A percentile compares a stretch with the other conserved stretches of the same genome.
Evolutionary conservation across 2,888 invertebrate genomes (phyloP).

Genomic region (Dioctria rufipes): DNA sequence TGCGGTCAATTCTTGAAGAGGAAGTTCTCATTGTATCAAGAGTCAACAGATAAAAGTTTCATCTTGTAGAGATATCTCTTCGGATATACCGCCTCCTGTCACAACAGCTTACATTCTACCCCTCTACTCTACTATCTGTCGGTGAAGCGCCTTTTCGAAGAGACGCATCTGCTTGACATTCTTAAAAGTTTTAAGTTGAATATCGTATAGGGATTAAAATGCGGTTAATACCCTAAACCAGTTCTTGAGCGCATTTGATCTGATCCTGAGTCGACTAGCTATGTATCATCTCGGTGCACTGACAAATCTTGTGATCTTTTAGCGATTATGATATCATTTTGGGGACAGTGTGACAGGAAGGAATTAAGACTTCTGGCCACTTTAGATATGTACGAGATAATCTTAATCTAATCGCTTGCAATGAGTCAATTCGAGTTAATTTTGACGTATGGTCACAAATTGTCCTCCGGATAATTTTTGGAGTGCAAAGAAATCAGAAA

Average conservation of each 20-base stretch:
- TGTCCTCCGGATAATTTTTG: too few relatives aligned
- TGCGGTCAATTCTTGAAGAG: constrained; percentile 52
- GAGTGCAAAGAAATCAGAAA: too few relatives aligned
- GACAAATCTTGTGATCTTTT: constrained; percentile 52
- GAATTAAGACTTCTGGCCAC: constrained; percentile 52
- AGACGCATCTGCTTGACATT: constrained; percentile 33
- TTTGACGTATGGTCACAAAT: too few relatives aligned
- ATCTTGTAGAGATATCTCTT: constrained; percentile 1
- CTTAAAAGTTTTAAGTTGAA: constrained; percentile 21
- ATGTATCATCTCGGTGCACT: constrained; percentile 45
- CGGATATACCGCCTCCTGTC: constrained; percentile 36
- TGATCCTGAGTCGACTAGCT: neutral
- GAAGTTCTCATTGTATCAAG: constrained; percentile 46
- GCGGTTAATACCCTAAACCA: constrained; percentile 48
- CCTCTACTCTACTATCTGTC: neutral
- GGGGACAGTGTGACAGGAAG: constrained; percentile 54
- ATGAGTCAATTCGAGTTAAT: too few relatives aligned
- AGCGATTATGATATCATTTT: constrained; percentile 57
- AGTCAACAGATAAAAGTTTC: constrained; percentile 36
- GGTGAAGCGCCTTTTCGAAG: constrained; percentile 25
- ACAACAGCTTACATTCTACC: constrained; percentile 34
- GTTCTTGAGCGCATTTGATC: constrained; percentile 26
- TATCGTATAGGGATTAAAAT: constrained; percentile 32
- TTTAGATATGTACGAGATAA: constrained; percentile 35
- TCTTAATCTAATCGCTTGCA: constrained; percentile 5